A percentile compares a stretch with the other conserved stretches of the same genome.
Conservation (phyloP, 2,113 vertebrate genomes). For the Pterocles burchelli region DNA sequence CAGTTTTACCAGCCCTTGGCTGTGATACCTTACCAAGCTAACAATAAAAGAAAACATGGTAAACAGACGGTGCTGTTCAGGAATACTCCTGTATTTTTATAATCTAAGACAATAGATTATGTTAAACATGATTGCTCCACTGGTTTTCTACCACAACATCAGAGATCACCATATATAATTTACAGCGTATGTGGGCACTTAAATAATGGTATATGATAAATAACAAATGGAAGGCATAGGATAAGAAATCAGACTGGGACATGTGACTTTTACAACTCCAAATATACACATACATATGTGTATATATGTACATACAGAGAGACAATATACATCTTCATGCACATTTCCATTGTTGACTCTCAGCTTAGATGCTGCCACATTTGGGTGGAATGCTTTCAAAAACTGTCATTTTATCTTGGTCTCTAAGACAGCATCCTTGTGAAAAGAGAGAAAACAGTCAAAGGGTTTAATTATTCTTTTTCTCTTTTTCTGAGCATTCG, state of each 20-base stretch:
- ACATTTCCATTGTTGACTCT: background rate
- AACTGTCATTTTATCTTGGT: background rate
- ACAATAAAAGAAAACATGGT: background rate
- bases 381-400: background rate
- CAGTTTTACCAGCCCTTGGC: background rate
- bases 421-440: background rate
- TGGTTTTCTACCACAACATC: background rate
- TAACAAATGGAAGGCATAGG: background rate
- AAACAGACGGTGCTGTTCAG: background rate
- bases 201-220: background rate
- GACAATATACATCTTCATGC: background rate
- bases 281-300: rapidly evolving
- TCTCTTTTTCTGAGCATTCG: background rate
- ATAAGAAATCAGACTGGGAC: background rate
- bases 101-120: background rate
- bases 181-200: background rate
- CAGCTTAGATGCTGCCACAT: background rate
- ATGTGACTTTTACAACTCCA: background rate
- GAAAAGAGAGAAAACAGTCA: background rate
- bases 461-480: background rate
- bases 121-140: background rate
- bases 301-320: background rate
- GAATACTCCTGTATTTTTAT: background rate
- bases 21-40: background rate
- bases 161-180: background rate